A percentile compares a stretch with the other conserved stretches of the same genome.
Evolutionary conservation across 1,140 invertebrate species (phyloP).

Genomic region (Microplitis mediator): DNA sequence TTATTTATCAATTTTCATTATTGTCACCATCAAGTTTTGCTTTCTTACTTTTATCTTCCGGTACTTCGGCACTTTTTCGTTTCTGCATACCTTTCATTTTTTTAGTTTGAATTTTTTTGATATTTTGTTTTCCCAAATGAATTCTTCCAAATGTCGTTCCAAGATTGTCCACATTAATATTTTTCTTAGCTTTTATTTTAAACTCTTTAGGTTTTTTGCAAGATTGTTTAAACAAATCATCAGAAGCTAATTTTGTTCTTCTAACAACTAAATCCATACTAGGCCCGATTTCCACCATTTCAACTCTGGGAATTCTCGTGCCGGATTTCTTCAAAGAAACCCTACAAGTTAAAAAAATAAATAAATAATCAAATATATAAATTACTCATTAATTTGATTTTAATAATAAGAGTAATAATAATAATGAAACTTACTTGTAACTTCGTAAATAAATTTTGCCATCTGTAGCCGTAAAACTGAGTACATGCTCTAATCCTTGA

Average conservation of each 20-base stretch:
- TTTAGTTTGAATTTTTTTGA: constrained; percentile 84
- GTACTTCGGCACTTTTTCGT: constrained; percentile 60
- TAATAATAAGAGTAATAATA: neutral
- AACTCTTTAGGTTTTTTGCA: constrained; percentile 84
- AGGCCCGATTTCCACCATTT: constrained; percentile 94
- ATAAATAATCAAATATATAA: neutral
- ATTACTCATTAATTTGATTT: neutral
- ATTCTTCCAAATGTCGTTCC: constrained; percentile 90
- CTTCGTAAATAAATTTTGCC: constrained; percentile 84
- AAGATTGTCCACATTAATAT: constrained; percentile 84
- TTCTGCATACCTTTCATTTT: constrained; percentile 93
- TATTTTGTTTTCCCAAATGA: constrained; percentile 90
- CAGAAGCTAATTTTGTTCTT: constrained; percentile 86
- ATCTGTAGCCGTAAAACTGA: constrained; percentile 85
- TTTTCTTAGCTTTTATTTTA: constrained; percentile 88
- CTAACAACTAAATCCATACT: constrained; percentile 86
- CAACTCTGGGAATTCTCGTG: constrained; percentile 82
- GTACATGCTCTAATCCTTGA: constrained; percentile 90
- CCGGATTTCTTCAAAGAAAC: constrained; percentile 91
- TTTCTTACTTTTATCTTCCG: constrained; percentile 44
- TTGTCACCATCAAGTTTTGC: constrained; percentile 21
- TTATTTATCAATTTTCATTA: too few species aligned
- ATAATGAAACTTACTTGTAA: constrained; percentile 69
- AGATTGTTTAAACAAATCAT: constrained; percentile 88
- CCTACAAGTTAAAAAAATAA: constrained; percentile 60